Conservation (phyloP, 2,888 invertebrate species). For the Cartodere bifasciata region DNA sequence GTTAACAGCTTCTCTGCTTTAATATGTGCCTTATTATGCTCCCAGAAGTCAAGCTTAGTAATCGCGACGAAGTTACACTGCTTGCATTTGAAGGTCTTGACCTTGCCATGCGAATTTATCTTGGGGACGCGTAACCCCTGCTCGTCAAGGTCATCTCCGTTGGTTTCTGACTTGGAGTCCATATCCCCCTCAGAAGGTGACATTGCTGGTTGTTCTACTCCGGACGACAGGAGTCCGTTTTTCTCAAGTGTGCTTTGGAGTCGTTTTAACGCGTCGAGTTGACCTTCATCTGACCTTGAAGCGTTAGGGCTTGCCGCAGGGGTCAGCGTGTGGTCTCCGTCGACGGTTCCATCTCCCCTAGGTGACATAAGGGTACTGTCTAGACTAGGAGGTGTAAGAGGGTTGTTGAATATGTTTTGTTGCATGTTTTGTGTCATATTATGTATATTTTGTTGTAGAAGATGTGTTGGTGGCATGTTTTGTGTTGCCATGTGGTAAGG, state of each 20-base stretch:
- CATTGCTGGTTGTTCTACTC: conserved; percentile 24
- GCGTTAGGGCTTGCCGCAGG: no score
- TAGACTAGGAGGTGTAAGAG: no score
- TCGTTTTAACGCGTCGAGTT: conserved; percentile 5
- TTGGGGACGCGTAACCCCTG: conserved; percentile 40
- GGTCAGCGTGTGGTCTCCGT: no score
- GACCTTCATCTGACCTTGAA: no score
- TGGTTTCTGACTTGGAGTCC: conserved; percentile 36
- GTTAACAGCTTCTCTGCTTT: conserved; percentile 82
- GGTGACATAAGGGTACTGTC: no score
- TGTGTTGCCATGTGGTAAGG: no score
- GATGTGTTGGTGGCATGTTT: no score
- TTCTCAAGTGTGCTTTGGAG: conserved; percentile 27
- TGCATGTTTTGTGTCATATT: no score
- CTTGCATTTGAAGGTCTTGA: conserved; percentile 85
- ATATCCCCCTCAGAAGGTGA: no score
- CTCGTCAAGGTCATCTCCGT: conserved; percentile 42
- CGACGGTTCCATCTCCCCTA: no score
- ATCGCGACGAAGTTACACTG: conserved; percentile 76
- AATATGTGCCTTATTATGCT: conserved; percentile 82
- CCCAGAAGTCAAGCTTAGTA: conserved; percentile 89
- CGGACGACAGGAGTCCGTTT: conserved; percentile 22
- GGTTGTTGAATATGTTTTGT: no score
- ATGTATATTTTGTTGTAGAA: no score
- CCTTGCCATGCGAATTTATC: conserved; percentile 66